phyloP scores from a whole-genome alignment of 2,888 invertebrate species.

The Rhagium mordax region DNA sequence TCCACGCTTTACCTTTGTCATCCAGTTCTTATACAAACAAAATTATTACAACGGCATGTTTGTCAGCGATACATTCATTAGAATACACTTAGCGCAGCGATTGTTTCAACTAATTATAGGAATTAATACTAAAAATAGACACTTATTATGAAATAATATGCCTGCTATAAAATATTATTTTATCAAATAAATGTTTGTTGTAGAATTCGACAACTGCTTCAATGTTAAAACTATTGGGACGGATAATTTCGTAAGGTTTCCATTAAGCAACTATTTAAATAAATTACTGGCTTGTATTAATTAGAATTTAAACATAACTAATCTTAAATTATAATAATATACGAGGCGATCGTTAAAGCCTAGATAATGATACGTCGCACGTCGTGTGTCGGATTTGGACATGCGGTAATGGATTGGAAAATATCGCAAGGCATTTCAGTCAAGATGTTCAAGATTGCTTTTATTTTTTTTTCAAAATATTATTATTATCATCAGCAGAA shows the following conservation, averaged over 20 bases:
- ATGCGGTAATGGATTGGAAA: no score
- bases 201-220: background rate
- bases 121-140: background rate
- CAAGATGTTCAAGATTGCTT: no score
- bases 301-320: background rate
- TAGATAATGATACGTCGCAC: background rate
- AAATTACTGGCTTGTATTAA: background rate
- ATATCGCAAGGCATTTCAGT: no score
- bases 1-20: background rate
- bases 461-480: no score
- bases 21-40: background rate
- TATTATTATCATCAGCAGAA: no score
- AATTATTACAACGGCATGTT: background rate
- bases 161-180: no score
- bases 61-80: background rate
- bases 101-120: background rate
- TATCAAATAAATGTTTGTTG: no score
- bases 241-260: background rate
- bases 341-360: background rate
- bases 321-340: background rate
- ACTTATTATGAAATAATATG: background rate
- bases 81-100: background rate
- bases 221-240: constrained; percentile 8
- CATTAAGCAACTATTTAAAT: background rate
- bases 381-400: background rate